Evolutionary conservation across 23 tunicate species (phyloP), one percentile per base, ranked within the genome.

Genomic region (Styela clava): DNA sequence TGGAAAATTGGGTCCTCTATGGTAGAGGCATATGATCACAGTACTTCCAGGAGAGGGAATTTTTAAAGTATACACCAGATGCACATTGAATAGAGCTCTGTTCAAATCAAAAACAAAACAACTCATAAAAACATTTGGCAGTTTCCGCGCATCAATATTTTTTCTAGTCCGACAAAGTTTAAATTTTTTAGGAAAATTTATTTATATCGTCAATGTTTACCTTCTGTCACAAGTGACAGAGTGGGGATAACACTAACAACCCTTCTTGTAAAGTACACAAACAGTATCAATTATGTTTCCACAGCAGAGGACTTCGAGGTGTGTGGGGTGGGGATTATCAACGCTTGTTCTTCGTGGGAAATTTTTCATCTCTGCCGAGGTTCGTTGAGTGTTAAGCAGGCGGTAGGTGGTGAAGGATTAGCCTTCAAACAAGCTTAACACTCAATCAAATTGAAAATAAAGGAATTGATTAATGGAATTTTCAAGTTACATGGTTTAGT

Each of bases 261-360:
- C 12, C 56, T 12, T 12, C 56, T 44, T 44, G 77, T 32, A 28
- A 71, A 71, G 77, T 71, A 71, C 77, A 71, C 77, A 71, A 71
- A 44, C 56, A 44, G 9, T 44, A 44, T 7, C 56, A 12, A 44
- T 44, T 44, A 44, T 44, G 56, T 44, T 44, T 44, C 56, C 12
- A 7, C 12, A 44, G 56, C 56, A 5, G 56, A 5, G 12, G 7
- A 71, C 3, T 22, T 33, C 35, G 16, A 71, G 35, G 77, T 71
- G 77, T 71, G 77, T 33, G 80, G 80, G 80, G 37, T 35, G 24
- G 51, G 64, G 81, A 76, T 52, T 52, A 76, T 44, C 64, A 76
- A 1, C 32, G 24, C 65, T 44, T n/a, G n/a, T n/a, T 31, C 1
- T 76, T 44, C 44, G 65, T 52, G 81, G 64, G 81, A 52, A 76